Base-by-base conservation (phyloP, 2,113 vertebrate species). In the Rhea pennata region DNA sequence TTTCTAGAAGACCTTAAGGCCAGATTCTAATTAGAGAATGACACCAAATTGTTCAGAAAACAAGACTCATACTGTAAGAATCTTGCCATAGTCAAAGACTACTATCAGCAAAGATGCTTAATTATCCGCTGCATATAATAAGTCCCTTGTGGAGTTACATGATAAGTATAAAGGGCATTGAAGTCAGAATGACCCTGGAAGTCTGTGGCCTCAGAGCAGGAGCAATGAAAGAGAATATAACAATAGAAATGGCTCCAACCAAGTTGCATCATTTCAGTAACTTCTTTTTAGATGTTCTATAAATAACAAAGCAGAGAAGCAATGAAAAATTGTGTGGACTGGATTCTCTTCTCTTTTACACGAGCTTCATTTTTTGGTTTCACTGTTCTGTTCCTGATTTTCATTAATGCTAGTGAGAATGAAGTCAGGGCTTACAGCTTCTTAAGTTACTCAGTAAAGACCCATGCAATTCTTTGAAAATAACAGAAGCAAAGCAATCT, bases 61-160 rank as follows among this genome's bases (percentile, higher is more conserved):
- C 79, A 93, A 93, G 92, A 77, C 70, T 61, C 20, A 15, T 24
- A 19, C 64, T 84, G 23, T 84, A 90, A 85, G 75, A 93, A 86
- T 88, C 73, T 50, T 90, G 74, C 93, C 58, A 44, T 33, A 92
- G 91, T 91, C 90, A 90, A 88, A 95, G 65, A 70, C 83, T 74
- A 95, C 65, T 40, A 93, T 94, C 92, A 93, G 88, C 94, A 92
- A 93, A 94, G 82, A 93, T 95, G 93, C 84, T 96, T 97, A 95
- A 95, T 96, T 96, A 96, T 87, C 95, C 33, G 8, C 77, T 71
- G 84, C 61, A 70, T 92, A 72, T 85, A 93, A 92, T 70, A 96
- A 95, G 75, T 97, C 95, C 95, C 90, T 92, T 86, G 91, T 79
- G 90, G 92, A 92, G 67, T 89, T 42, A 54, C 51, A 76, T 53